Base-by-base conservation (phyloP, 2,888 invertebrate species). In the Drosophila tanythrix region DNA sequence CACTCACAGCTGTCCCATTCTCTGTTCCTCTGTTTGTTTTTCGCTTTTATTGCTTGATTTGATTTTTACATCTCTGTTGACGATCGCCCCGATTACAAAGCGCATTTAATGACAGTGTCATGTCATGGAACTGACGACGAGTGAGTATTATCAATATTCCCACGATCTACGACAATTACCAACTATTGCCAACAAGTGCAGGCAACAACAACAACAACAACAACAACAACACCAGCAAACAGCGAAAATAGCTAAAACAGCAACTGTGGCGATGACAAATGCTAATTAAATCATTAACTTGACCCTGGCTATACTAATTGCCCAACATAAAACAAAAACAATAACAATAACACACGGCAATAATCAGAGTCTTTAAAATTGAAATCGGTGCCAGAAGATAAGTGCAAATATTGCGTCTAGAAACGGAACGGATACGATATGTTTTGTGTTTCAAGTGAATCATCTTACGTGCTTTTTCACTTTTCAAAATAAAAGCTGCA, bases 281-380 rank as follows among this genome's bases (percentile, higher is more conserved):
- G 85, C 83, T 85, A 85, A 85, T 85, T 85, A 87, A 85, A 85
- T 85, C 87, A 85, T 85, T 85, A 83, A 84, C 81, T 69, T 85
- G 87, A 85, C 85, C 85, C 85, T 85, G 85, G 59, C 52, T 61
- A 64, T n/a, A 70, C 76, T 84, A 84, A 84, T 84, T 86, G 86
- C 72, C 82, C 82, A 86, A 84, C 85, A 83, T 83, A 76, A 83
- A 83, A 43, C 72, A 62, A 38, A 6, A 66, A 68, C 67, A 70
- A 68, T n/a, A 71, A 60, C 57, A 67, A 43, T 59, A 56, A 33
- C 59, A 72, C 52, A 46, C 38, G 40, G 56, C 31, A 74, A 58
- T 61, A 77, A 60, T 58, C 64, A 29, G 51, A 64, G 61, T 67
- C 53, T 66, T 53, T 48, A 40, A 62, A 65, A 56, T 35, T 68